These are phyloP conservation scores for Myopa tessellatipennis DNA, from an alignment of 2,888 invertebrate genomes.

Conservation along the genomic window DNA sequence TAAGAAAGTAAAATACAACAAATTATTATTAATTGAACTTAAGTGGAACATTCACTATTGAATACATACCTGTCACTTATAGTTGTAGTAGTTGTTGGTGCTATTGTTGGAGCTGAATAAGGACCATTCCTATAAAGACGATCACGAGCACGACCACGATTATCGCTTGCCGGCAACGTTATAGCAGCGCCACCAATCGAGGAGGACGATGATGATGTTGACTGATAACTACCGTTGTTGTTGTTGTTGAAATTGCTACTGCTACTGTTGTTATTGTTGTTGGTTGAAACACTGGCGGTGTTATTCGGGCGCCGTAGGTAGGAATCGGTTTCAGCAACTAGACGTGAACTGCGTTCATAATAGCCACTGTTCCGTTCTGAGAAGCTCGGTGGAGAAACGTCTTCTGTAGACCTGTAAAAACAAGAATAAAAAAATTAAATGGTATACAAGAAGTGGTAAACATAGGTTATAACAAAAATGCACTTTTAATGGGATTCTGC, in stretches of 20 bases:
- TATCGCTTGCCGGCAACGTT: slow-evolving; percentile 52
- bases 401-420: slow-evolving; percentile 68
- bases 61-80: slow-evolving; percentile 63
- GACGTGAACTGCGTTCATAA: slow-evolving; percentile 67
- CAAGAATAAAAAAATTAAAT: background rate
- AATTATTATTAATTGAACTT: background rate
- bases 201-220: slow-evolving; percentile 17
- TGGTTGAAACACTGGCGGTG: slow-evolving; percentile 40
- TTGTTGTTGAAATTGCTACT: slow-evolving; percentile 37
- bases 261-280: slow-evolving; percentile 51
- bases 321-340: slow-evolving; percentile 61
- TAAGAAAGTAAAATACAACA: background rate
- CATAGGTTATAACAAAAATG: too few species aligned
- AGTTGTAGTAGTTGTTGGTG: slow-evolving; percentile 50
- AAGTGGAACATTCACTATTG: background rate
- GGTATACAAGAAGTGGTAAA: background rate
- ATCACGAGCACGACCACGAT: slow-evolving; percentile 67
- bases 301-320: slow-evolving; percentile 60
- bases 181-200: slow-evolving; percentile 2
- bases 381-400: slow-evolving; percentile 68
- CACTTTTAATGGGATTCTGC: too few species aligned
- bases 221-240: slow-evolving; percentile 47
- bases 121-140: slow-evolving; percentile 68
- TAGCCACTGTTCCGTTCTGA: slow-evolving; percentile 67
- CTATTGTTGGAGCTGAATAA: slow-evolving; percentile 55